A percentile compares a stretch with the other conserved stretches of the same genome.
phyloP scores from a whole-genome alignment of 2,797 vertebrate genomes.

The Rhabdophis nuchalis region DNA sequence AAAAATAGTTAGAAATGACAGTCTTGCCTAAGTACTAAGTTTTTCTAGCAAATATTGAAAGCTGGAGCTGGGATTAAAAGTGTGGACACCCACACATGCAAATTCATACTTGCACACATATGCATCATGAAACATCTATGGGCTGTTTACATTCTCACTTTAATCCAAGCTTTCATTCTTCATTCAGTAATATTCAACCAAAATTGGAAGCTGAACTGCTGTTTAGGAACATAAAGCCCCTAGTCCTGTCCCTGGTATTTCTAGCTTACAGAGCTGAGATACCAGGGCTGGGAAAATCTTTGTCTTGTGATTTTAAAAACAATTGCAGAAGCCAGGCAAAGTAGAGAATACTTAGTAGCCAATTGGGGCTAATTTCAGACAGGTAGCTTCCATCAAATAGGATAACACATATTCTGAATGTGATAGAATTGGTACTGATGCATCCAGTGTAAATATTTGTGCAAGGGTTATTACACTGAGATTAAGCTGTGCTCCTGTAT shows the following conservation, averaged over 20 bases:
- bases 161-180: background rate
- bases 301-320: too few species aligned
- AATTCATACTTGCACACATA: slow-evolving; percentile 4
- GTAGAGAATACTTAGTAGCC: background rate
- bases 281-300: background rate
- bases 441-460: background rate
- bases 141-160: background rate
- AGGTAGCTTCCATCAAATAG: background rate
- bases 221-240: background rate
- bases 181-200: background rate
- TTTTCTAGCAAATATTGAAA: background rate
- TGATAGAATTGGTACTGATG: background rate
- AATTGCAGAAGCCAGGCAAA: background rate
- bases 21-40: background rate
- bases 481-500: background rate
- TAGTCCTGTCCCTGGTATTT: background rate
- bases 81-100: background rate
- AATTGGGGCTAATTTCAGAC: background rate
- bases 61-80: background rate
- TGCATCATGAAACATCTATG: background rate
- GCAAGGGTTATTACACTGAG: background rate
- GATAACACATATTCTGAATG: background rate
- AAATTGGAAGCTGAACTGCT: background rate
- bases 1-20: background rate
- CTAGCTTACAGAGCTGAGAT: background rate